These are phyloP conservation scores for Mastigias papua DNA, from an alignment of 30 jellyfish, hydroid and myxozoan species.

Conservation along the genomic window DNA sequence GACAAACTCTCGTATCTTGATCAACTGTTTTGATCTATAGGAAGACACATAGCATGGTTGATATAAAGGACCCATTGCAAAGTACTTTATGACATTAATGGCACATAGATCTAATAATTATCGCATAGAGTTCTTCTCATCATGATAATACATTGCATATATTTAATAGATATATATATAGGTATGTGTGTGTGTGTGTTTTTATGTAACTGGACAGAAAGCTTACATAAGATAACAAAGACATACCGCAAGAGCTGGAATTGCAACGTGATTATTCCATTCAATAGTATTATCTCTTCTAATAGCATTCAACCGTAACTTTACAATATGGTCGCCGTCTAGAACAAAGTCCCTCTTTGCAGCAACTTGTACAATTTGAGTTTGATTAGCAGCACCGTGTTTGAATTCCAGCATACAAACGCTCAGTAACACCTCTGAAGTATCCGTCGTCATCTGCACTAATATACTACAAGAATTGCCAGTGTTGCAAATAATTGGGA, in stretches of 20 bases:
- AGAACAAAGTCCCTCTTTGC: slow-evolving; percentile 61
- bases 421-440: not conserved
- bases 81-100: too few species aligned
- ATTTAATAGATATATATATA: too few species aligned
- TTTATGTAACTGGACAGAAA: too few species aligned
- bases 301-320: not conserved
- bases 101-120: too few species aligned
- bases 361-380: slow-evolving; percentile 26
- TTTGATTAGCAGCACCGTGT: slow-evolving; percentile 31
- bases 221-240: not conserved
- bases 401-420: slow-evolving; percentile 46
- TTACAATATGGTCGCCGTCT: slow-evolving; percentile 44
- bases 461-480: slow-evolving; percentile 11
- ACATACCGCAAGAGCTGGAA: slow-evolving; percentile 38
- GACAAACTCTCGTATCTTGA: slow-evolving; percentile 35
- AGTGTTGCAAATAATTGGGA: slow-evolving; percentile 32
- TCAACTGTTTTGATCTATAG: slow-evolving; percentile 31
- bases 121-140: too few species aligned
- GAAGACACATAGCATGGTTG: too few species aligned
- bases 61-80: too few species aligned
- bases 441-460: slow-evolving; percentile 9
- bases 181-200: too few species aligned
- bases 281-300: slow-evolving; percentile 1
- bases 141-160: too few species aligned
- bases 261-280: slow-evolving; percentile 40